Base-by-base conservation (phyloP, 2,888 invertebrate genomes). In the Lordiphosa fenestrarum region DNA sequence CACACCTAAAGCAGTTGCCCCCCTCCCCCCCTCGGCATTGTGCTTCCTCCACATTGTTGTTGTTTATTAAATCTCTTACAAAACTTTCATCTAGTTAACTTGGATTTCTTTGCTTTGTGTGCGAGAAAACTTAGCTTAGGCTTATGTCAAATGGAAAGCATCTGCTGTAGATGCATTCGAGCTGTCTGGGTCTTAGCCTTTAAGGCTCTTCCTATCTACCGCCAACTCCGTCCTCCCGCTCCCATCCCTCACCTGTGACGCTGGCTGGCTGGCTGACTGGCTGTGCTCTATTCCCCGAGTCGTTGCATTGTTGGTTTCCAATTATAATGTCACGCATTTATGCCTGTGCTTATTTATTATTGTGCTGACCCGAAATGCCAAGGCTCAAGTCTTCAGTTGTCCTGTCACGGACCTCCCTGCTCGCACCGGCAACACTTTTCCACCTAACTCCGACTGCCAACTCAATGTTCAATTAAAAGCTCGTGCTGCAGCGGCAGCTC, bases 401-500 rank as follows among this genome's bases (percentile, higher is more conserved):
- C 52, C 38, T 41, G 46, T 40, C 42, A 19, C 30, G 30, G 30
- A 7, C 40, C 50, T n/a, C n/a, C 25, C 25, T 52, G 12, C 36
- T 44, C 41, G 61, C 21, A 9, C 15, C 48, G 6, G 15, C 48
- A 33, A 21, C 49, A 55, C 49, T 44, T 63, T 55, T 53, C 46
- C 53, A 44, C 40, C 62, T 47, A 12, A n/a, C 35, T 15, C 15
- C 35, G 13, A n/a, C 30, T 39, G 30, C 13, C 35, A 58, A 60
- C 57, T 59, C 66, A 44, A 55, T 72, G 77, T 81, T 74, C 82
- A 78, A 78, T 81, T 78, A 81, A 81, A 69, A 66, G 74, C 66
- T 67, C 57, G 68, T 46, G 47, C 66, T 67, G 59, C 66, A 71
- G 73, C 53, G 44, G 35, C 44, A 44, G 44, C 30, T 44, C 33